Evolutionary conservation across 2,113 vertebrate genomes (phyloP).

Genomic region (Dendropsophus ebraccatus): DNA sequence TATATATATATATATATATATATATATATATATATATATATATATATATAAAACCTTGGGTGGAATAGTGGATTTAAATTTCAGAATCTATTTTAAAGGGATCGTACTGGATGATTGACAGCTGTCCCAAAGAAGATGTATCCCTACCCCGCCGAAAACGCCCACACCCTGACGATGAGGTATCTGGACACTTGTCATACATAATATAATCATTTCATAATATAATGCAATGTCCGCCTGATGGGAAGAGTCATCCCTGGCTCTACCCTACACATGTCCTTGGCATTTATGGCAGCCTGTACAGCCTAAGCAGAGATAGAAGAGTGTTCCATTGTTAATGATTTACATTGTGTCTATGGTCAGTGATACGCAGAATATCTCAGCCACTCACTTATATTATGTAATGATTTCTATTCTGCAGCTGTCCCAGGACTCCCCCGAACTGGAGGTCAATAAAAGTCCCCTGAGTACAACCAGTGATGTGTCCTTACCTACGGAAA

Average conservation of each 20-base stretch:
- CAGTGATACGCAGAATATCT: background rate
- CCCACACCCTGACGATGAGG: slow-evolving; percentile 85
- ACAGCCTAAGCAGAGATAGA: background rate
- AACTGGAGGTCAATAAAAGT: slow-evolving; percentile 80
- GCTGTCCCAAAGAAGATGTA: slow-evolving; percentile 77
- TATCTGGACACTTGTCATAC: slow-evolving; percentile 60
- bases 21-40: background rate
- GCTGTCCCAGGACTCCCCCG: slow-evolving; percentile 76
- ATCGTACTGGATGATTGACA: slow-evolving; percentile 97
- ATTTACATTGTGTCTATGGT: background rate
- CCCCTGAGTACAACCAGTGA: slow-evolving; percentile 77
- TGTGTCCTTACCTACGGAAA: slow-evolving; percentile 74
- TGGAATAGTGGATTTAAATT: background rate
- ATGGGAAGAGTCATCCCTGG: background rate
- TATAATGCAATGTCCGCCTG: no score
- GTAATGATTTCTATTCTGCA: background rate
- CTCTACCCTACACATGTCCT: background rate
- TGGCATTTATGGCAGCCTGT: background rate
- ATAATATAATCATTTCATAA: no score
- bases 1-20: no score
- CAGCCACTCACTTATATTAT: background rate
- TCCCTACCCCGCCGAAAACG: slow-evolving; percentile 78
- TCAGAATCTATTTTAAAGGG: slow-evolving; percentile 76
- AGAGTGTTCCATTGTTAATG: background rate
- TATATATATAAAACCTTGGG: background rate